Percentiles rank a stretch among this genome's conserved stretches.
phyloP scores from a whole-genome alignment of 2,888 invertebrate genomes.

The Dione juno region DNA sequence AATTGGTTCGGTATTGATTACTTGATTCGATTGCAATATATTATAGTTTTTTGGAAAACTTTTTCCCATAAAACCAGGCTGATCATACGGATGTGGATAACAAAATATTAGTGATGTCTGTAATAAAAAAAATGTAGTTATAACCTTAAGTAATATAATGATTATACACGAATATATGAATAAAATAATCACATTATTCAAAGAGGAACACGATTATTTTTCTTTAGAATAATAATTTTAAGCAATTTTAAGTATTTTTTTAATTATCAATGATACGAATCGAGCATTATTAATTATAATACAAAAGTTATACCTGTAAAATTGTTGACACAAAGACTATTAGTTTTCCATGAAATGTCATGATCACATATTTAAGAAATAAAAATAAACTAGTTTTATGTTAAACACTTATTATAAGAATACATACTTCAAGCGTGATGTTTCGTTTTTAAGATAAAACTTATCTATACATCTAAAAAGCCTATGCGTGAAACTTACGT shows the following conservation, averaged over 20 bases:
- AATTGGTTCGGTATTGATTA: constrained; percentile 38
- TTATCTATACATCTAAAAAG: constrained; percentile 24
- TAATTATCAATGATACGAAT: neutral
- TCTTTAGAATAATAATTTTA: neutral
- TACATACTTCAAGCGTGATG: constrained; percentile 28
- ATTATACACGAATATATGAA: neutral
- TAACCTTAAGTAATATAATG: neutral
- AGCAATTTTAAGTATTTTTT: neutral
- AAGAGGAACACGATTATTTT: neutral
- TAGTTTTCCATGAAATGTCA: constrained; percentile 37
- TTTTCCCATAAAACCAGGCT: neutral
- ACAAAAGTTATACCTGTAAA: neutral
- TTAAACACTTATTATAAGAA: constrained; percentile 34
- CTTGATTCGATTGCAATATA: constrained; percentile 14
- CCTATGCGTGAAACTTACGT: constrained; percentile 13
- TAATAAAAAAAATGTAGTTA: constrained; percentile 12
- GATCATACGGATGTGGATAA: constrained; percentile 16
- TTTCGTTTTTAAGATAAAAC: constrained; percentile 23
- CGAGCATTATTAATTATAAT: neutral
- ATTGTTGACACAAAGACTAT: constrained; percentile 26
- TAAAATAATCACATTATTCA: neutral
- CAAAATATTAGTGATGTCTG: constrained; percentile 18
- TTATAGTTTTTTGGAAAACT: constrained; percentile 9
- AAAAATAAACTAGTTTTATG: constrained; percentile 41
- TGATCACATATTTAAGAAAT: constrained; percentile 38